These are phyloP conservation scores for Cosmopolites sordidus DNA, from an alignment of 2,888 invertebrate species.

Conservation along the genomic window DNA sequence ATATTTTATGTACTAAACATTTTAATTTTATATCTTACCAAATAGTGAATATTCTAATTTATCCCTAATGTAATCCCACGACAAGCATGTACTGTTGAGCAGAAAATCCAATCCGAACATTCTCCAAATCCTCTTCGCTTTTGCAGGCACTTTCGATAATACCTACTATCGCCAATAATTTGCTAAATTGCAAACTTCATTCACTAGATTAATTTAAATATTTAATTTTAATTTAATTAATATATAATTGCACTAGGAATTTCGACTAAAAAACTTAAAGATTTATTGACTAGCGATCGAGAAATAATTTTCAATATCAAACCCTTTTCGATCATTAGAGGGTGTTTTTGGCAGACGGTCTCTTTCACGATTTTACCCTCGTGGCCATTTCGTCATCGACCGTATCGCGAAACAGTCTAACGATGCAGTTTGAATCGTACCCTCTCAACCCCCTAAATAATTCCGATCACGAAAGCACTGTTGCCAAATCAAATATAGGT, in stretches of 20 bases:
- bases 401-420: neutral
- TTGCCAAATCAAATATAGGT: neutral
- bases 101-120: slow-evolving; percentile 42
- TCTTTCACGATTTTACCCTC: neutral
- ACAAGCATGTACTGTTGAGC: slow-evolving; percentile 40
- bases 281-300: neutral
- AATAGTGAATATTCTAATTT: slow-evolving; percentile 38
- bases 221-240: too few relatives aligned
- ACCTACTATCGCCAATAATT: too few relatives aligned
- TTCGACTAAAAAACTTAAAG: neutral
- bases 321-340: too few relatives aligned
- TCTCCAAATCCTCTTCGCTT: slow-evolving; percentile 2
- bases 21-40: slow-evolving; percentile 38
- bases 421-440: neutral
- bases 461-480: neutral
- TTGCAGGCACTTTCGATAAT: neutral
- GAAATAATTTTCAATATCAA: too few relatives aligned
- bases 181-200: too few relatives aligned
- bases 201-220: too few relatives aligned
- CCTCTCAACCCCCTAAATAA: neutral
- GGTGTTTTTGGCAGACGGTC: neutral
- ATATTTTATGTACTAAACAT: too few relatives aligned
- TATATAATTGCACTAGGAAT: too few relatives aligned
- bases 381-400: neutral
- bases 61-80: slow-evolving; percentile 38